A percentile compares a stretch with the other conserved stretches of the same genome.
These are phyloP conservation scores for Calameuta pallipes DNA, from an alignment of 2,888 invertebrate genomes.

Conservation along the genomic window DNA sequence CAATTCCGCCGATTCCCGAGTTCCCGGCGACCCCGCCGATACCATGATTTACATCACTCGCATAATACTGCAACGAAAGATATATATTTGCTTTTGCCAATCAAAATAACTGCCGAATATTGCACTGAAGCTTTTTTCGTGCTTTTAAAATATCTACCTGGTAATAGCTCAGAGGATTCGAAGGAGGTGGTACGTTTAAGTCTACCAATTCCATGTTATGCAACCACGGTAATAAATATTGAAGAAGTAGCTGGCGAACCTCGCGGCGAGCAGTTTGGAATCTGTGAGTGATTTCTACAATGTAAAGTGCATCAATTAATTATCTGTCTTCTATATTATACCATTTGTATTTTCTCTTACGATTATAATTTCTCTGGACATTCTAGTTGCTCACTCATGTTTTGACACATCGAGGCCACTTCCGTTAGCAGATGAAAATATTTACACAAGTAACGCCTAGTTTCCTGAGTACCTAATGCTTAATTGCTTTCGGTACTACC, in stretches of 20 bases:
- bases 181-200: slow-evolving; percentile 91
- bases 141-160: slow-evolving; percentile 70
- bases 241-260: slow-evolving; percentile 89
- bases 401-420: background rate
- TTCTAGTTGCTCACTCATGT: background rate
- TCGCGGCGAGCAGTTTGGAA: slow-evolving; percentile 96
- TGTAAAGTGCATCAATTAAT: slow-evolving; percentile 8
- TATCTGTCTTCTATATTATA: background rate
- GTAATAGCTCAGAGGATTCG: slow-evolving; percentile 85
- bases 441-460: background rate
- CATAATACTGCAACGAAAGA: slow-evolving; percentile 65
- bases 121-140: background rate
- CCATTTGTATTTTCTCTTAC: background rate
- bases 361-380: background rate
- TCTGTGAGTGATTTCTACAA: slow-evolving; percentile 93
- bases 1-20: slow-evolving; percentile 67
- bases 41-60: slow-evolving; percentile 66
- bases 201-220: slow-evolving; percentile 99
- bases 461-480: background rate
- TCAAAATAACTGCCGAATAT: background rate
- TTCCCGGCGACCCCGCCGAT: slow-evolving; percentile 75
- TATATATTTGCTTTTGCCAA: background rate
- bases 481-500: background rate
- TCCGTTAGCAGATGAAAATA: background rate
- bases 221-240: slow-evolving; percentile 96